A percentile compares a stretch with the other conserved stretches of the same genome.
These are phyloP conservation scores for Morinoia aosen DNA, from an alignment of 2,888 invertebrate genomes.

Conservation along the genomic window DNA sequence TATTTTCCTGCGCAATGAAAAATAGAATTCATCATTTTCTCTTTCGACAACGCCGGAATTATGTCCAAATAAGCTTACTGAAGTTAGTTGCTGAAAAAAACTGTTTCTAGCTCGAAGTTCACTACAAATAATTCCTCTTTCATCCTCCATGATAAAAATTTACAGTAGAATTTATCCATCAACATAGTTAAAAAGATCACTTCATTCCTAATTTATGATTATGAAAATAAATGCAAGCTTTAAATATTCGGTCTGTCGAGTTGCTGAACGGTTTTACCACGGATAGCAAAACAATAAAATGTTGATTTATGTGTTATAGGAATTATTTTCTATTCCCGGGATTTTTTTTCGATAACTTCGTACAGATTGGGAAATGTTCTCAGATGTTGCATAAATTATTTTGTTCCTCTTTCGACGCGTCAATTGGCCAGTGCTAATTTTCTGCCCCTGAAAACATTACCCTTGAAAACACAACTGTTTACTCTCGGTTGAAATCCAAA, in stretches of 20 bases:
- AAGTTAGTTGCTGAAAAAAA: too few relatives aligned
- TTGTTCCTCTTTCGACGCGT: background rate
- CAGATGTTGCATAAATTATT: background rate
- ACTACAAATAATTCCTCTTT: too few relatives aligned
- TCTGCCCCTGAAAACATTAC: background rate
- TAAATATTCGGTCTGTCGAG: background rate
- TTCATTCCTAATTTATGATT: too few relatives aligned
- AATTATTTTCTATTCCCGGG: background rate
- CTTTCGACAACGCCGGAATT: too few relatives aligned
- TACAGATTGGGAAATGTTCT: background rate
- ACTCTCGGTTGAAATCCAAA: background rate
- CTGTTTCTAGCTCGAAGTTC: too few relatives aligned
- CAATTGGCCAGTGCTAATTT: background rate
- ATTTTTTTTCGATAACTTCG: background rate
- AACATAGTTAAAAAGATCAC: too few relatives aligned
- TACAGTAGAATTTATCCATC: too few relatives aligned
- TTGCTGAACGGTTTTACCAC: background rate
- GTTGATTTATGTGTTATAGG: background rate
- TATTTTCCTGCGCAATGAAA: too few relatives aligned
- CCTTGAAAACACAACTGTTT: background rate
- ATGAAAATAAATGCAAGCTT: background rate
- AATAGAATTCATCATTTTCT: too few relatives aligned
- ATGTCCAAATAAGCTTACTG: too few relatives aligned
- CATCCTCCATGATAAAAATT: too few relatives aligned
- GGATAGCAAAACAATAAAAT: background rate